These are phyloP conservation scores for Microtus californicus DNA, from an alignment of 2,797 vertebrate species.

Conservation along the genomic window DNA sequence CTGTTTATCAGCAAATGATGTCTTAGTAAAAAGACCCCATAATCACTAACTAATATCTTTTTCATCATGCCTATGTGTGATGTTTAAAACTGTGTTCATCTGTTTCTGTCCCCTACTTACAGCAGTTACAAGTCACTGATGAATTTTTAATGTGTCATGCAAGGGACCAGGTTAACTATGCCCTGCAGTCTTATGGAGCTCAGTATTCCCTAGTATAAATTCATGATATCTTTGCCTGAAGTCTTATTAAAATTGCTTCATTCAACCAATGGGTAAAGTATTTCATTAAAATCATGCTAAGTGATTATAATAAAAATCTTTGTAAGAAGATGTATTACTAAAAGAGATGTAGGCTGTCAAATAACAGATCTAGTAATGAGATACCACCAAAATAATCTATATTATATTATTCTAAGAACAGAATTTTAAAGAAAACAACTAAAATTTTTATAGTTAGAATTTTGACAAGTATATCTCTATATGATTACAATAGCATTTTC, in stretches of 20 bases:
- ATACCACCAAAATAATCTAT: background rate
- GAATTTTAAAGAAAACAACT: conserved; percentile 62
- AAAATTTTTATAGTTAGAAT: conserved; percentile 56
- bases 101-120: conserved; percentile 65
- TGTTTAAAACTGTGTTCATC: conserved; percentile 67
- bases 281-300: conserved; percentile 75
- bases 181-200: conserved; percentile 59
- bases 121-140: conserved; percentile 56
- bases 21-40: background rate
- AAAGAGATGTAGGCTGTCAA: conserved; percentile 55
- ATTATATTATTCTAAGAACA: conserved; percentile 58
- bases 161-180: conserved; percentile 67
- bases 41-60: conserved; percentile 53
- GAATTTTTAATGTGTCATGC: conserved; percentile 68
- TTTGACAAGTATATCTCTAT: conserved; percentile 18
- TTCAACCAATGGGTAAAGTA: conserved; percentile 70
- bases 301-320: conserved; percentile 75
- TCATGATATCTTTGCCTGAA: conserved; percentile 68
- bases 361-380: conserved; percentile 42
- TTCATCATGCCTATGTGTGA: conserved; percentile 52
- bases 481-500: conserved; percentile 14
- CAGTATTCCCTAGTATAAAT: conserved; percentile 71
- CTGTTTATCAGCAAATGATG: conserved; percentile 22
- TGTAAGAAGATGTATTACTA: conserved; percentile 62
- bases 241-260: conserved; percentile 62